A percentile compares a stretch with the other conserved stretches of the same genome.
These are phyloP conservation scores for Phallusia fumigata DNA, from an alignment of 23 tunicate species.

Conservation along the genomic window DNA sequence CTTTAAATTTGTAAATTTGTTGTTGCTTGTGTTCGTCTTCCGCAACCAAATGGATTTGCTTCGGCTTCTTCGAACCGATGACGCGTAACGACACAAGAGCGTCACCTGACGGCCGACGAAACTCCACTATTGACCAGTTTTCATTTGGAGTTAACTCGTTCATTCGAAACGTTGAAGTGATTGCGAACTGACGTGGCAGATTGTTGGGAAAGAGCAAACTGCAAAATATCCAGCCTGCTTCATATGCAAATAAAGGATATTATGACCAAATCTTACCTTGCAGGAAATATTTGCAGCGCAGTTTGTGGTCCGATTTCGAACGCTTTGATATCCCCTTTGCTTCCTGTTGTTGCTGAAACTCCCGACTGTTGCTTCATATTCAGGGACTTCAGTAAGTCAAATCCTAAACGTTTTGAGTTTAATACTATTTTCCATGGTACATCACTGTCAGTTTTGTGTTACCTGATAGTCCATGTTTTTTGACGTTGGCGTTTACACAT, in stretches of 20 bases:
- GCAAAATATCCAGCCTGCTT: background rate
- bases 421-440: no score
- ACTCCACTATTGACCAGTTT: slow-evolving; percentile 28
- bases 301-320: slow-evolving; percentile 27
- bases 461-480: background rate
- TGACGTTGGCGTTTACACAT: background rate
- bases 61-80: slow-evolving; percentile 2
- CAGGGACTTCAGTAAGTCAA: slow-evolving; percentile 1
- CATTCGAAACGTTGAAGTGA: slow-evolving; percentile 34
- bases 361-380: slow-evolving; percentile 9
- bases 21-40: background rate
- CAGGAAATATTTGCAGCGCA: slow-evolving; percentile 11
- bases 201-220: slow-evolving; percentile 13
- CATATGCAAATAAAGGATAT: no score
- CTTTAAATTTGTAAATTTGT: slow-evolving; percentile 3
- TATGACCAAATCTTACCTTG: slow-evolving; percentile 12
- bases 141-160: background rate
- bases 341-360: slow-evolving; percentile 1
- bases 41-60: background rate
- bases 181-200: slow-evolving; percentile 25
- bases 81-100: slow-evolving; percentile 25
- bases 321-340: background rate
- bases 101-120: background rate
- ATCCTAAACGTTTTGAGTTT: background rate
- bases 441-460: background rate